phyloP scores from a whole-genome alignment of 2,797 vertebrate species.

The Urocyon cinereoargenteus region DNA sequence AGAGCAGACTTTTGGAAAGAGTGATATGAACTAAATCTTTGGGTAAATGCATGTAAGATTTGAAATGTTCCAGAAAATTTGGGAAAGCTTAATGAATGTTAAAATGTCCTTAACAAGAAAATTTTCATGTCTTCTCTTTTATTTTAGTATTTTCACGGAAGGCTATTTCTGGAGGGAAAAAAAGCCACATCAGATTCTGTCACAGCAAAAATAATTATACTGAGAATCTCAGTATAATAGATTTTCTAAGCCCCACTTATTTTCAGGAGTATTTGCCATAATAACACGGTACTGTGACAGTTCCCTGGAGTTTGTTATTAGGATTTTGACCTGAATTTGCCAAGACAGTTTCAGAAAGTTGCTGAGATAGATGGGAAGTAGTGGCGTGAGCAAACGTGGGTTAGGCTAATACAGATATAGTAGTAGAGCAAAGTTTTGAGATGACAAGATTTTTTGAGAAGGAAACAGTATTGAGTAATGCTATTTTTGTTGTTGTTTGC shows the following conservation, averaged over 20 bases:
- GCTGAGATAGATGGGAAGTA: background rate
- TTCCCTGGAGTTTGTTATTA: constrained; percentile 13
- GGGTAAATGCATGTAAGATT: constrained; percentile 23
- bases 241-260: background rate
- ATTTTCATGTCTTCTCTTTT: background rate
- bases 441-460: background rate
- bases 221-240: constrained; percentile 20
- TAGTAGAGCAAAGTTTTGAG: constrained; percentile 32
- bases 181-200: background rate
- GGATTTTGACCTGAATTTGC: constrained; percentile 64
- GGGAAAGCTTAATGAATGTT: constrained; percentile 36
- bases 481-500: background rate
- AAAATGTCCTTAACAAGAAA: constrained; percentile 23
- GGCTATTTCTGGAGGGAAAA: constrained; percentile 10
- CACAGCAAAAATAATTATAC: constrained; percentile 37
- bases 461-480: constrained; percentile 4
- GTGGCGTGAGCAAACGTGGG: background rate
- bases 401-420: constrained; percentile 8
- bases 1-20: constrained; percentile 29
- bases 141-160: constrained; percentile 45
- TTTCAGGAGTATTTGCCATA: constrained; percentile 24
- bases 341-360: constrained; percentile 44
- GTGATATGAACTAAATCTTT: constrained; percentile 17
- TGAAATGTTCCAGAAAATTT: constrained; percentile 3
- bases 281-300: background rate